phyloP scores from a whole-genome alignment of 2,797 vertebrate genomes.

The Odontamblyopus lacepedii region DNA sequence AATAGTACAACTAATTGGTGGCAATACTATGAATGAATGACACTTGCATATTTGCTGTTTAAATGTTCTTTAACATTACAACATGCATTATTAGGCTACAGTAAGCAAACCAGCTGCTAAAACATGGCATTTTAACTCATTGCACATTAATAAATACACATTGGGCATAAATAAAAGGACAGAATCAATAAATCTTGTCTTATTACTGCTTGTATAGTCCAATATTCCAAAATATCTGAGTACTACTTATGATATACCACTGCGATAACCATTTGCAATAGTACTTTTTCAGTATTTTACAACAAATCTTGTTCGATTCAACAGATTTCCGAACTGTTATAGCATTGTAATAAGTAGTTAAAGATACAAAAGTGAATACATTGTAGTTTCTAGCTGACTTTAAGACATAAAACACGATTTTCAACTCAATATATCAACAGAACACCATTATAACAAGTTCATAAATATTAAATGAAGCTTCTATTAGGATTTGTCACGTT shows the following conservation, averaged over 20 bases:
- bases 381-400: too few relatives aligned
- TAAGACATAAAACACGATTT: background rate
- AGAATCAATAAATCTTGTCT: too few relatives aligned
- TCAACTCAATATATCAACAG: background rate
- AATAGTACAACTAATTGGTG: background rate
- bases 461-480: background rate
- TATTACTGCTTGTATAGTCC: too few relatives aligned
- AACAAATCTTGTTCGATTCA: background rate
- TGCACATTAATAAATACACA: too few relatives aligned
- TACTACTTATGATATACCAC: too few relatives aligned
- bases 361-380: background rate
- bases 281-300: too few relatives aligned
- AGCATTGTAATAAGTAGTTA: background rate
- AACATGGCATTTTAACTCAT: too few relatives aligned
- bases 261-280: too few relatives aligned
- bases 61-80: background rate
- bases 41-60: background rate
- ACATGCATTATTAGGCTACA: too few relatives aligned
- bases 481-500: background rate
- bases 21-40: background rate
- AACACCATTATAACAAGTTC: background rate
- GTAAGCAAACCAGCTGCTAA: too few relatives aligned
- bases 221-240: too few relatives aligned
- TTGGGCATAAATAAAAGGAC: too few relatives aligned
- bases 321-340: background rate